These are phyloP conservation scores for Thaleichthys pacificus DNA, from an alignment of 2,797 vertebrate genomes.

Conservation along the genomic window DNA sequence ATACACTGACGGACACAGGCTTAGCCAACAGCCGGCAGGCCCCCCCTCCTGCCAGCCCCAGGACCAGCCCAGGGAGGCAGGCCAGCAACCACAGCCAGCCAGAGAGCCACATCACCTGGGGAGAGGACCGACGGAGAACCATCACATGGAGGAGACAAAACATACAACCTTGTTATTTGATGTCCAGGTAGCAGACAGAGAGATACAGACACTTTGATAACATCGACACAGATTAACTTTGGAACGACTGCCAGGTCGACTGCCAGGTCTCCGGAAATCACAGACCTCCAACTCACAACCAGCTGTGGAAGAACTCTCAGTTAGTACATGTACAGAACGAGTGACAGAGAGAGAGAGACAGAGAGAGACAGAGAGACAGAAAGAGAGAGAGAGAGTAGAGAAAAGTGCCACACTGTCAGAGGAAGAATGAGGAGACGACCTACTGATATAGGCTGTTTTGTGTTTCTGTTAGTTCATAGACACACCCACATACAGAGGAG, in stretches of 20 bases:
- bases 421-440: too few relatives aligned
- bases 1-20: slow-evolving; percentile 46
- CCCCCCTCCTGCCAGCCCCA: slow-evolving; percentile 20
- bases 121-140: slow-evolving; percentile 13
- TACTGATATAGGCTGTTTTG: too few relatives aligned
- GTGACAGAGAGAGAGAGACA: not conserved
- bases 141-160: slow-evolving; percentile 19
- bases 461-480: too few relatives aligned
- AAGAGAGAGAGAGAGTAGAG: not conserved
- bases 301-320: too few relatives aligned
- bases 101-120: slow-evolving; percentile 43
- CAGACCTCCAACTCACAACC: too few relatives aligned
- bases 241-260: too few relatives aligned
- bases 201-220: not conserved
- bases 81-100: slow-evolving; percentile 41
- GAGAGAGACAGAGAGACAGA: not conserved
- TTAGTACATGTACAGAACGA: too few relatives aligned
- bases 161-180: not conserved
- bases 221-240: too few relatives aligned
- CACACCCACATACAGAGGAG: too few relatives aligned
- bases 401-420: not conserved
- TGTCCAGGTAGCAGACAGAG: not conserved
- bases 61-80: slow-evolving; percentile 27
- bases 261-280: not conserved
- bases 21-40: slow-evolving; percentile 42